Base-by-base conservation (phyloP, 2,888 invertebrate genomes). In the Synergus japonicus region DNA sequence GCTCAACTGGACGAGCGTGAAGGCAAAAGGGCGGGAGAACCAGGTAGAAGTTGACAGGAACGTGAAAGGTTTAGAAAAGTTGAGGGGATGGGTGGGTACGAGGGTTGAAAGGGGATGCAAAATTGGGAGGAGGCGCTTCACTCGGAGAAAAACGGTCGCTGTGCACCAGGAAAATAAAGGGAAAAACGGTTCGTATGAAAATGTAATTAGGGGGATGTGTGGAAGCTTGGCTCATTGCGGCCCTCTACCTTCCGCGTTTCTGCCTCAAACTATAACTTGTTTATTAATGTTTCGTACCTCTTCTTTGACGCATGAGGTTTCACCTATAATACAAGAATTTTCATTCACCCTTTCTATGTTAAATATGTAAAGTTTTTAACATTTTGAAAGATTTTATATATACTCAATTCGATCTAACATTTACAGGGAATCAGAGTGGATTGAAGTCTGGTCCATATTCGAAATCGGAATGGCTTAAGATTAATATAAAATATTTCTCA, bases 161-260 rank as follows among this genome's bases (percentile, higher is more conserved):
- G 84, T 84, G 82, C 84, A 82, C 81, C 82, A 84, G 86, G 85
- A 87, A 87, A 88, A 88, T 86, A 88, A 89, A 88, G 87, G 86
- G 86, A 86, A 87, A 88, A 89, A 87, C 87, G 87, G 87, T 88
- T 89, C 88, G 87, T 86, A 88, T 89, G 89, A 89, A 89, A 89
- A 89, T 88, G 87, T 89, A 89, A 89, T 89, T 88, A 89, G 88
- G 87, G 87, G 86, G 88, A 89, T 88, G 87, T 88, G 86, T 87
- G 86, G 88, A 87, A 87, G 85, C 89, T 88, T 86, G 86, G 85
- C 87, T 89, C 88, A 88, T 88, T 88, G 88, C 87, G 85, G 87
- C 29, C 87, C 87, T 86, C 87, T 84, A 85, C 87, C 88, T 86
- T 86, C 77, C 78, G 58, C 83, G 79, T 79, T 83, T 82, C 81